Base-by-base conservation (phyloP, 2,797 vertebrate genomes). In the Podargus strigoides region DNA sequence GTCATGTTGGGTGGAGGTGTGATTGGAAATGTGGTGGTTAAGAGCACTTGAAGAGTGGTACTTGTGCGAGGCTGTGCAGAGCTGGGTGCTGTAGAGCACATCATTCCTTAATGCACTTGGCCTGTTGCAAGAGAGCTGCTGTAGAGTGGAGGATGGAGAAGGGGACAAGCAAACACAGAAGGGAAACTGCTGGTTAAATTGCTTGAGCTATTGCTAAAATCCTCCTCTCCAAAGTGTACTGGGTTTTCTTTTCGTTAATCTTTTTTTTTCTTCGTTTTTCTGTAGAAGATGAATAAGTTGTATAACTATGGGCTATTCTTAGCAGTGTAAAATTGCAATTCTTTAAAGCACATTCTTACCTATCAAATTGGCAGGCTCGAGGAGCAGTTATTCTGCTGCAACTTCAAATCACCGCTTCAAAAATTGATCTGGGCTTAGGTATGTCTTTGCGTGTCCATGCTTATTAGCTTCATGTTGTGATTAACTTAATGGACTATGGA, bases 401-500 rank as follows among this genome's bases (percentile, higher is more conserved):
- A 91, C 93, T 95, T 96, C 93, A 95, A 96, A 96, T 96, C 93
- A 34, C 86, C 0, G 5, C 90, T 95, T 76, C 93, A 89, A 66
- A 95, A 96, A 97, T 94, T 95, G 96, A 97, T 96, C 94, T 92
- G 85, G 96, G 94, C 90, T 96, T 95, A 96, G 94, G 93, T 96
- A 95, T 39, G 81, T 96, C 95, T 95, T 94, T 92, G 90, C 4
- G 3, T 83, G 94, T 95, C 96, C 72, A 50, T 72, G 89, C 93
- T 95, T 96, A 96, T 97, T 97, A 97, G 90, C 96, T 85, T 66
- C 96, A 97, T 95, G 96, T 95, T 97, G 92, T 97, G 96, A 97
- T 97, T 97, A 98, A 98, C 96, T 95, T 95, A 96, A 96, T 96
- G 95, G 96, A 96, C 97, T 97, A 96, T 97, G 97, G 94, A 78